phyloP scores from a whole-genome alignment of 2,113 vertebrate genomes.

The Ictidomys tridecemlineatus region DNA sequence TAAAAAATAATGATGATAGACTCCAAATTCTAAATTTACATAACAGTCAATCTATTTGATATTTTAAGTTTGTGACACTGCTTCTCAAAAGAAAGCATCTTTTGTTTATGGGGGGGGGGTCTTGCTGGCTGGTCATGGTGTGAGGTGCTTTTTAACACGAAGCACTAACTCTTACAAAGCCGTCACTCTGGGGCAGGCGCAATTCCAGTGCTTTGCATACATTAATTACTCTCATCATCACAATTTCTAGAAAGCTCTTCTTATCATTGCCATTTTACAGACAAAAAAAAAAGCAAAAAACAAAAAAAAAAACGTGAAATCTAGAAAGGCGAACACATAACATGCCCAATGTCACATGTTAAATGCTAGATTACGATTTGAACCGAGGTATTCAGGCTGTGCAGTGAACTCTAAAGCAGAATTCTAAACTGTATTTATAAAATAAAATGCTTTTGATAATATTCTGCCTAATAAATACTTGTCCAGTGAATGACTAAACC shows the following conservation, averaged over 20 bases:
- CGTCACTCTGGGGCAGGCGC: background rate
- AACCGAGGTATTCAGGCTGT: background rate
- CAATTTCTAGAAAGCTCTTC: background rate
- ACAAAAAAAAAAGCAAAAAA: background rate
- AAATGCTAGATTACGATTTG: background rate
- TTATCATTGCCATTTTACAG: constrained; percentile 5
- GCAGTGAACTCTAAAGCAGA: background rate
- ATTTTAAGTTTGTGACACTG: background rate
- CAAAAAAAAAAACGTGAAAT: background rate
- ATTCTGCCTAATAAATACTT: background rate
- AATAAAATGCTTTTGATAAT: background rate
- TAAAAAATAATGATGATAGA: background rate
- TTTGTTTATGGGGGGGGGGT: background rate
- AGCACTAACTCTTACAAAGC: background rate
- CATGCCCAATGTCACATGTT: background rate
- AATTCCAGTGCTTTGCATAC: background rate
- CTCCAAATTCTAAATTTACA: background rate
- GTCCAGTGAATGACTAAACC: background rate
- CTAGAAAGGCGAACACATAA: background rate
- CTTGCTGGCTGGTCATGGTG: background rate
- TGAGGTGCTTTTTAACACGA: background rate
- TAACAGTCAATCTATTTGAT: background rate
- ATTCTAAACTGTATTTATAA: background rate
- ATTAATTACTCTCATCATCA: background rate
- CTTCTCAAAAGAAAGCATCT: background rate